Evolutionary conservation across 2,797 vertebrate species (phyloP).

Genomic region (Oreortyx pictus): DNA sequence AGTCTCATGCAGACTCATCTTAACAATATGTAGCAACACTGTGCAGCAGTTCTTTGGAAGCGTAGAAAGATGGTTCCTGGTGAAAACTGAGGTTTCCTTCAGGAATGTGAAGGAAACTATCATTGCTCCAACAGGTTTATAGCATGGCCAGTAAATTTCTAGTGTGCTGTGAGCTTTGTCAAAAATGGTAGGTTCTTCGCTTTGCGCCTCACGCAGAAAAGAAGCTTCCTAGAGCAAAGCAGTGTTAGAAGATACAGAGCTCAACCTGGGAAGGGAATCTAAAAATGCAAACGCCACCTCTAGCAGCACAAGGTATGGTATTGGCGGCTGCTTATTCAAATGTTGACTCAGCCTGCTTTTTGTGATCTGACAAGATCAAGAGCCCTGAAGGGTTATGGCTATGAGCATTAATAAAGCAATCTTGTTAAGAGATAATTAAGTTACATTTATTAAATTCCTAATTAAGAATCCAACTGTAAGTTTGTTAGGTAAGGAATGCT

Average conservation of each 20-base stretch:
- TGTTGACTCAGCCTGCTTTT: conserved; percentile 51
- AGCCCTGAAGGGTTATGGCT: conserved; percentile 26
- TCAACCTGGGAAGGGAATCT: background rate
- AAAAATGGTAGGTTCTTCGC: background rate
- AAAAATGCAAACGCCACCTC: conserved; percentile 14
- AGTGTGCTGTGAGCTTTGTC: background rate
- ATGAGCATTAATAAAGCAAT: conserved; percentile 61
- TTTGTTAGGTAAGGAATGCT: conserved; percentile 49
- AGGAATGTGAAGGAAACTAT: background rate
- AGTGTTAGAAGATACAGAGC: background rate
- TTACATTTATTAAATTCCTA: conserved; percentile 61
- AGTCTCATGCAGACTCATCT: background rate
- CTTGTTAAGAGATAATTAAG: conserved; percentile 52
- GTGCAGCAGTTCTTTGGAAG: background rate
- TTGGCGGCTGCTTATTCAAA: conserved; percentile 47
- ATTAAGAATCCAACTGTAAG: conserved; percentile 55
- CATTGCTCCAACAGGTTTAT: background rate
- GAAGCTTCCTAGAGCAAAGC: background rate
- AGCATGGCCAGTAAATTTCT: background rate
- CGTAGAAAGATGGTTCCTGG: background rate
- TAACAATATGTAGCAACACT: background rate
- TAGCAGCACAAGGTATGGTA: conserved; percentile 13
- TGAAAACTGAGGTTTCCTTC: background rate
- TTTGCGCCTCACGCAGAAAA: background rate
- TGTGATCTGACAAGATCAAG: conserved; percentile 28